phyloP scores from a whole-genome alignment of 2,888 invertebrate species.

The Quadroppia sp. region DNA sequence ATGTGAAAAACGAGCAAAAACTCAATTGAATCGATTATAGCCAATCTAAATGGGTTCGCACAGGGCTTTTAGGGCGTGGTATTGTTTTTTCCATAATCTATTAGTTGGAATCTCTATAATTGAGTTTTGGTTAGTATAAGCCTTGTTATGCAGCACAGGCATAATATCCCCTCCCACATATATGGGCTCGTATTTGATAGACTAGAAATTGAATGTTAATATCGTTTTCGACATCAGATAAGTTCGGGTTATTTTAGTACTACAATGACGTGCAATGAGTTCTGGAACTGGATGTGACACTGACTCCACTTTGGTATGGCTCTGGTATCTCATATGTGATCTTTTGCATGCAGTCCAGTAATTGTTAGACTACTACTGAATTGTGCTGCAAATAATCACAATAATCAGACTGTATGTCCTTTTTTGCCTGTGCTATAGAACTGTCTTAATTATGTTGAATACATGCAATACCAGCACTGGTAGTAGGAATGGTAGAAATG shows the following conservation, averaged over 20 bases:
- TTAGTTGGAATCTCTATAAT: constrained; percentile 9
- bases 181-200: not conserved
- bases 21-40: not conserved
- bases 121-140: constrained; percentile 9
- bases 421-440: not conserved
- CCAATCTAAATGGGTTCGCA: not conserved
- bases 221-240: not conserved
- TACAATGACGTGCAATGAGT: not conserved
- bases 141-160: not conserved
- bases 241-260: not conserved
- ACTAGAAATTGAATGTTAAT: not conserved
- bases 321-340: not conserved
- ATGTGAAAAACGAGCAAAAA: not conserved
- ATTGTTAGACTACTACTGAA: constrained; percentile 8
- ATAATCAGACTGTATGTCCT: not conserved
- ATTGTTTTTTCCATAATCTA: not conserved
- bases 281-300: not conserved
- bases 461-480: not conserved
- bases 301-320: not conserved
- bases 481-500: too few relatives aligned
- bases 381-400: not conserved
- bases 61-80: not conserved
- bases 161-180: constrained; percentile 1
- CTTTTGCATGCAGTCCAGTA: constrained; percentile 8
- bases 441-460: constrained; percentile 18